Evolutionary conservation across 2,113 vertebrate species (phyloP).

Genomic region (Catagonus wagneri): DNA sequence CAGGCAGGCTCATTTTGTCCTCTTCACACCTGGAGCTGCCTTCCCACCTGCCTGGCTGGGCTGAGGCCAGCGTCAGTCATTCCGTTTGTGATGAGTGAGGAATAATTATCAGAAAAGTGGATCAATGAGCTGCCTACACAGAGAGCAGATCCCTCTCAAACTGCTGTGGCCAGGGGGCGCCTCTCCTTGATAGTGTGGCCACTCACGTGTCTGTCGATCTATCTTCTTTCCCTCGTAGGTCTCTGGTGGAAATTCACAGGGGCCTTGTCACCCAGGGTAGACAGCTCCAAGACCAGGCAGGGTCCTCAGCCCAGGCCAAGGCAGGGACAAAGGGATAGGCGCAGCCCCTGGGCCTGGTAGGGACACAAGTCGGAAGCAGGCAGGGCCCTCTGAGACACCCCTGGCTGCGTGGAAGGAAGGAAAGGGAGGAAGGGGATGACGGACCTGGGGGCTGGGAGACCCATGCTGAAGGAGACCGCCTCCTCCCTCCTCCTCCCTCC

Average conservation of each 20-base stretch:
- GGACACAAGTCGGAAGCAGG: not conserved
- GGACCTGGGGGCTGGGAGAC: not conserved
- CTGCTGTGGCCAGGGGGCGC: not conserved
- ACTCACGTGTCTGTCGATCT: not conserved
- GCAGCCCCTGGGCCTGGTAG: not conserved
- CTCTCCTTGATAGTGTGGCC: not conserved
- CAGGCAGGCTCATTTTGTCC: slow-evolving; percentile 63
- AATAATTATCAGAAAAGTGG: slow-evolving; percentile 77
- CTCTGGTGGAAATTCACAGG: not conserved
- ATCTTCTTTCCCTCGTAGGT: not conserved
- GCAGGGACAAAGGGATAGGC: not conserved
- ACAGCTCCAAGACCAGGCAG: not conserved
- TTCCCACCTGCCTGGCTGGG: slow-evolving; percentile 57
- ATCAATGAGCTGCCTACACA: slow-evolving; percentile 70
- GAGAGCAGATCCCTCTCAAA: not conserved
- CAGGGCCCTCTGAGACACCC: not conserved
- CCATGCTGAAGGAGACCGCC: not conserved
- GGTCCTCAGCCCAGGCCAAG: not conserved
- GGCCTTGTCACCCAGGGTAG: not conserved
- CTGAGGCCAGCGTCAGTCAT: slow-evolving; percentile 50
- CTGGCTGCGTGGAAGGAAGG: no score
- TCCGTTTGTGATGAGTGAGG: slow-evolving; percentile 77
- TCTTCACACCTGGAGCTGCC: not conserved
- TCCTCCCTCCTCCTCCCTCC: not conserved
- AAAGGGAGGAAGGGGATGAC: not conserved